Conservation (phyloP, 1,140 invertebrate genomes). For the Tribolium castaneum region DNA sequence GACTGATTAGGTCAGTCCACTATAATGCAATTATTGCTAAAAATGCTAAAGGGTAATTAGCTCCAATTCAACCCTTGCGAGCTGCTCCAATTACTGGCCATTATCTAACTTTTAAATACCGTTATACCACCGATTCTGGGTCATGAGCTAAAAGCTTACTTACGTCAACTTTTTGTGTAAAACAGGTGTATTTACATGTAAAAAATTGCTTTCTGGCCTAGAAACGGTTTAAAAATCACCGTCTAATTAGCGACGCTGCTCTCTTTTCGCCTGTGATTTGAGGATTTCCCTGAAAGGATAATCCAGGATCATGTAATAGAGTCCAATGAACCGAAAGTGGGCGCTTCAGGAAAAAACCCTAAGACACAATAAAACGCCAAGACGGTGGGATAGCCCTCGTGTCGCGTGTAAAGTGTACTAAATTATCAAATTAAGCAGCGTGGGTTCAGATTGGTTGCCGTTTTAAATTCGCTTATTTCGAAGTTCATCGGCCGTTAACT, state of each 20-base stretch:
- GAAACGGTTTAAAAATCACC: background rate
- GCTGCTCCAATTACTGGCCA: background rate
- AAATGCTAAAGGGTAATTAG: background rate
- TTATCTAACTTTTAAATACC: background rate
- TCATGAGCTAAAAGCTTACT: background rate
- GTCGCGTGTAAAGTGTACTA: slow-evolving; percentile 6
- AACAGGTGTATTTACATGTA: background rate
- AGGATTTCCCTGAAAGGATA: background rate
- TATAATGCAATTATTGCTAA: no score
- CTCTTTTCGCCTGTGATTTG: background rate
- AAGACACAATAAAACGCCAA: background rate
- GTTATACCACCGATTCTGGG: background rate
- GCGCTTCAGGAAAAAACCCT: background rate
- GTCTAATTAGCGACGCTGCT: background rate
- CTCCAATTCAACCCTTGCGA: background rate
- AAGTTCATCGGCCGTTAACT: slow-evolving; percentile 23
- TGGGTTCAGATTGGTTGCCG: background rate
- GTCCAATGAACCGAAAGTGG: background rate
- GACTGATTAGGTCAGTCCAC: no score
- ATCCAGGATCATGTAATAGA: background rate
- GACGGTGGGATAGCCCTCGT: background rate
- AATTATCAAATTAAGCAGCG: slow-evolving; percentile 30
- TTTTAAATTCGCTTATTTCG: slow-evolving; percentile 17
- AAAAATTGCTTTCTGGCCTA: background rate
- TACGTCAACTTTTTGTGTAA: background rate